Evolutionary conservation across 2,113 vertebrate genomes (phyloP).

Genomic region (Lophotis ruficrista): DNA sequence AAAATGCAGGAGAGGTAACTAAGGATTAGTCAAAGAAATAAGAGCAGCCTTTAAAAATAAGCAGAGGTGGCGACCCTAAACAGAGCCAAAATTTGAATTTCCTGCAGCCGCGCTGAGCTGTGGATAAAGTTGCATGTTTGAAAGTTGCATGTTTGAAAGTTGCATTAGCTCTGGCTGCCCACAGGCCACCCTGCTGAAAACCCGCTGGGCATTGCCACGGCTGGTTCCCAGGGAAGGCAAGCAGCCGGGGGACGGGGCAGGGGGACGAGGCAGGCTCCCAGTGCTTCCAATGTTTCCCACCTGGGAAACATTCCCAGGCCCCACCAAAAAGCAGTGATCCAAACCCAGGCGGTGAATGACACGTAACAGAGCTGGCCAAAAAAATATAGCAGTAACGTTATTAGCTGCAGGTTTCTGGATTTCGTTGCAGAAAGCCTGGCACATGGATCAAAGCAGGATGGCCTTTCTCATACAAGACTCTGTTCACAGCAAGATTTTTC

Average conservation of each 20-base stretch:
- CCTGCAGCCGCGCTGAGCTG: neutral
- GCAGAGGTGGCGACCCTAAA: neutral
- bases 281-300: neutral
- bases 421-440: neutral
- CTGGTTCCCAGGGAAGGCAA: neutral
- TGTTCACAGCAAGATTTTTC: neutral
- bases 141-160: too few relatives aligned
- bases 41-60: neutral
- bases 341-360: neutral
- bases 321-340: neutral
- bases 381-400: neutral
- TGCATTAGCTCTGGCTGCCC: accelerated
- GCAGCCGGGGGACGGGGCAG: neutral
- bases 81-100: neutral
- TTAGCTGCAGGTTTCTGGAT: neutral
- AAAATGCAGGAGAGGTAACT: neutral
- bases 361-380: neutral
- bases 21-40: accelerated
- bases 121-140: neutral
- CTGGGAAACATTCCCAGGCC: neutral
- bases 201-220: accelerated
- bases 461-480: neutral
- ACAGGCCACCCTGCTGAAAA: neutral
- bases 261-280: neutral
- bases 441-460: neutral